A percentile compares a stretch with the other conserved stretches of the same genome.
Evolutionary conservation across 2,113 vertebrate species (phyloP).

Genomic region (Laticauda laticaudata): DNA sequence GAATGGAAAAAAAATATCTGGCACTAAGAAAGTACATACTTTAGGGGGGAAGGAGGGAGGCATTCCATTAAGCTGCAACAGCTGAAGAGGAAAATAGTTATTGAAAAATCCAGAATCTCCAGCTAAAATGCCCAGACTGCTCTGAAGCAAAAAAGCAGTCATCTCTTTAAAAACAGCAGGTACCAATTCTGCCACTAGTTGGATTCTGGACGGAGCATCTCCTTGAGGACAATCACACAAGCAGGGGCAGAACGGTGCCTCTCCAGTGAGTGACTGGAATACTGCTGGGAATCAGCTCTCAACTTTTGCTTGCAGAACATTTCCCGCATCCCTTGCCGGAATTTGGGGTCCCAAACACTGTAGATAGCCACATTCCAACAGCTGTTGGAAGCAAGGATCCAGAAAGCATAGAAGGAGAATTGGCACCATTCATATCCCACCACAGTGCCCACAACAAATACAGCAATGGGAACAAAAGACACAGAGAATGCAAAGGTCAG

Average conservation of each 20-base stretch:
- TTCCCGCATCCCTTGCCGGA: slow-evolving; percentile 76
- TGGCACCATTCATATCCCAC: slow-evolving; percentile 81
- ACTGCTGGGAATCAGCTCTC: slow-evolving; percentile 21
- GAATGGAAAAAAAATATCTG: neutral
- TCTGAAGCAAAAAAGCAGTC: neutral
- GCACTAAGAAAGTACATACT: neutral
- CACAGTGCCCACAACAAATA: slow-evolving; percentile 80
- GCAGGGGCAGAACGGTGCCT: slow-evolving; percentile 18
- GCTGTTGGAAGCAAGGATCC: slow-evolving; percentile 82
- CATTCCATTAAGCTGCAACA: neutral
- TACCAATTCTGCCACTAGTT: neutral
- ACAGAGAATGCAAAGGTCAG: slow-evolving; percentile 79
- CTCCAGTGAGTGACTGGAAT: slow-evolving; percentile 45
- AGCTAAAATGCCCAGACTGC: neutral
- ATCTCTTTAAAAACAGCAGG: neutral
- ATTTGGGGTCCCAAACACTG: slow-evolving; percentile 77
- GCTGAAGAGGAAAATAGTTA: neutral
- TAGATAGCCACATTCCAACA: slow-evolving; percentile 86
- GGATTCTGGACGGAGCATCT: slow-evolving; percentile 35
- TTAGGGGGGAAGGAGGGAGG: neutral
- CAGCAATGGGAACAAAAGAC: slow-evolving; percentile 78
- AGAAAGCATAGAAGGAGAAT: slow-evolving; percentile 85
- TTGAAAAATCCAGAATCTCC: neutral
- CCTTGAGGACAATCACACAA: slow-evolving; percentile 41
- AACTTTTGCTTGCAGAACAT: slow-evolving; percentile 66